Percentiles rank a stretch among this genome's conserved stretches.
These are phyloP conservation scores for Megalurothrips usitatus DNA, from an alignment of 2,888 invertebrate genomes.

Conservation along the genomic window DNA sequence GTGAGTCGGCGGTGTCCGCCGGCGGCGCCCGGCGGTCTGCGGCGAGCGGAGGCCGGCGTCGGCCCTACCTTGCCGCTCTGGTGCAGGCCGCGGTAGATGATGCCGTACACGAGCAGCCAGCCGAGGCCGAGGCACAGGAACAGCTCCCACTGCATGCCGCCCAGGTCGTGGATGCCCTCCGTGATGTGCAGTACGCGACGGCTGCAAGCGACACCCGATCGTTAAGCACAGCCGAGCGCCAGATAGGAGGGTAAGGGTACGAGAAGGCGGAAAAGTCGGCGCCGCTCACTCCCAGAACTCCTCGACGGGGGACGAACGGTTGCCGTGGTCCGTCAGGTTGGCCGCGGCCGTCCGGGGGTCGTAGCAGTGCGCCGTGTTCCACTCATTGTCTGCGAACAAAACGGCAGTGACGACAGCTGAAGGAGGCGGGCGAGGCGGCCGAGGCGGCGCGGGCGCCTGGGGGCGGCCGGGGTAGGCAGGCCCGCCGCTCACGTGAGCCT, in stretches of 20 bases:
- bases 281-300: conserved; percentile 57
- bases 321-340: conserved; percentile 40
- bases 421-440: not conserved
- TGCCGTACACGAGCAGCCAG: conserved; percentile 65
- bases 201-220: conserved; percentile 46
- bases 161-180: conserved; percentile 57
- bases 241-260: not conserved
- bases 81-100: conserved; percentile 67
- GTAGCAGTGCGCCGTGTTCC: conserved; percentile 15
- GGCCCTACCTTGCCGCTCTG: conserved; percentile 60
- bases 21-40: not conserved
- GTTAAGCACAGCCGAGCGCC: not conserved
- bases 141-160: conserved; percentile 63
- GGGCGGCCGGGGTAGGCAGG: not conserved
- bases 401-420: not conserved
- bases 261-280: no score
- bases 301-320: conserved; percentile 51
- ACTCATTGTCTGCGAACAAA: not conserved
- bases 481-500: not conserved
- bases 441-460: not conserved
- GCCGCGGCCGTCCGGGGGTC: conserved; percentile 30
- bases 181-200: conserved; percentile 59
- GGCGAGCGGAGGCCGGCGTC: not conserved
- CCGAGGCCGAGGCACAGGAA: conserved; percentile 60
- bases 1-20: conserved; percentile 32